Evolutionary conservation across 2,888 invertebrate genomes (phyloP).

Genomic region (Ceriagrion tenellum): DNA sequence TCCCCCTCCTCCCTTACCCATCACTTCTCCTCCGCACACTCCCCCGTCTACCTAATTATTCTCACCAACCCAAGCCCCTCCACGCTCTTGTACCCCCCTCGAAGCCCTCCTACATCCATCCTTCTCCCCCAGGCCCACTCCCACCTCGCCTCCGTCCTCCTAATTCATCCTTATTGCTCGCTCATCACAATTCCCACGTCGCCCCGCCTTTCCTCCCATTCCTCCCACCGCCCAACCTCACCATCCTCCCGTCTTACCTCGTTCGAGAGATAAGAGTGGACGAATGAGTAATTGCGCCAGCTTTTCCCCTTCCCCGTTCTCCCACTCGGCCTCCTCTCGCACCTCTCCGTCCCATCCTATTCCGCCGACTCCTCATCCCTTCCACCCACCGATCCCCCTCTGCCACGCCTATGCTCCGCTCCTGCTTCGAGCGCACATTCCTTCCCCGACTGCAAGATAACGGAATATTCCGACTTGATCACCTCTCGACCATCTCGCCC

Average conservation of each 20-base stretch:
- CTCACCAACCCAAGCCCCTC: background rate
- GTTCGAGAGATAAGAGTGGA: conserved; percentile 33
- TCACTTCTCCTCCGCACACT: background rate
- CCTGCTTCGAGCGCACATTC: conserved; percentile 7
- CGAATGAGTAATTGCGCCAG: conserved; percentile 10
- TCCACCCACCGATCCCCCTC: background rate
- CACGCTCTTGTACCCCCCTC: background rate
- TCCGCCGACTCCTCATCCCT: no score
- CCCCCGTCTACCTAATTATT: background rate
- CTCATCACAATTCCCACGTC: conserved; percentile 10
- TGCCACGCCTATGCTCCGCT: background rate
- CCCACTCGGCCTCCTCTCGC: background rate
- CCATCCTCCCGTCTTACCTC: conserved; percentile 14
- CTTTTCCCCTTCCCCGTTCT: background rate
- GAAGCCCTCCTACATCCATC: background rate
- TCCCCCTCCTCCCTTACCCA: background rate
- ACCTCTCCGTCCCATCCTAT: background rate
- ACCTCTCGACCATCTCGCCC: conserved; percentile 25
- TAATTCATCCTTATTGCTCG: conserved; percentile 36
- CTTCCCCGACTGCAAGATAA: conserved; percentile 47
- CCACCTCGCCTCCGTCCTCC: background rate
- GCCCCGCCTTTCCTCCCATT: background rate
- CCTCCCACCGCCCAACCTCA: background rate
- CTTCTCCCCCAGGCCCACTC: background rate
- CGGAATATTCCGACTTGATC: conserved; percentile 59